Percentiles rank a stretch among this genome's conserved stretches.
phyloP scores from a whole-genome alignment of 30 jellyfish, hydroid and myxozoan genomes.

The Thelohanellus kitauei region DNA sequence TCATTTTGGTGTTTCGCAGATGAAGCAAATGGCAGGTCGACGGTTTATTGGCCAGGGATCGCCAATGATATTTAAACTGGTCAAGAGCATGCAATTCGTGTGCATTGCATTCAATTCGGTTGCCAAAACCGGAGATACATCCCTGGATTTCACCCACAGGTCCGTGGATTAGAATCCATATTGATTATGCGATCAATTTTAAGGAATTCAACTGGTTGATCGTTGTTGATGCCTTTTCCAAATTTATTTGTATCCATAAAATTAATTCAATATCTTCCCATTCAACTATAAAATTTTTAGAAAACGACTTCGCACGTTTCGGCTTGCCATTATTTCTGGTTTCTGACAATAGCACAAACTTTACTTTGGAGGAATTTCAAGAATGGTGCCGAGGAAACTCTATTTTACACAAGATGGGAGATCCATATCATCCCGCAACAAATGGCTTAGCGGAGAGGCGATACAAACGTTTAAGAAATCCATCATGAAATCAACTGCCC shows the following conservation, averaged over 20 bases:
- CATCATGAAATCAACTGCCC: slow-evolving; percentile 2
- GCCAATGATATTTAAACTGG: slow-evolving; percentile 1
- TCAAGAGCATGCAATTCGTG: slow-evolving; percentile 1
- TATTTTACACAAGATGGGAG: slow-evolving; percentile 6
- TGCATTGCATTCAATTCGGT: slow-evolving; percentile 12
- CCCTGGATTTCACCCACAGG: slow-evolving; percentile 7
- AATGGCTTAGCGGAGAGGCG: slow-evolving; percentile 7
- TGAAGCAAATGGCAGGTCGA: slow-evolving; percentile 9
- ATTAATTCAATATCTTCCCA: slow-evolving; percentile 6
- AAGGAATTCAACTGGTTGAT: too few relatives aligned
- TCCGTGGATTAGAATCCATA: slow-evolving; percentile 7
- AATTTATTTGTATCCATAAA: slow-evolving; percentile 10
- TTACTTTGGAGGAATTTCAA: slow-evolving; percentile 13
- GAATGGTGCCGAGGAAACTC: slow-evolving; percentile 6
- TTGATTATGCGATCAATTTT: slow-evolving; percentile 5
- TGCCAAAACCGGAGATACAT: slow-evolving; percentile 3
- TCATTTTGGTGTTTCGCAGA: slow-evolving; percentile 8
- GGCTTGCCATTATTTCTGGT: slow-evolving; percentile 7
- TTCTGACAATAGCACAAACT: slow-evolving; percentile 4
- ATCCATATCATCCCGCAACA: slow-evolving; percentile 13
- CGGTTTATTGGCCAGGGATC: slow-evolving; percentile 12
- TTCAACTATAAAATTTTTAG: slow-evolving; percentile 5
- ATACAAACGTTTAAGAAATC: slow-evolving; percentile 8
- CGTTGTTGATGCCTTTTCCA: too few relatives aligned
- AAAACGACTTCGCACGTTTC: slow-evolving; percentile 7